Conservation (phyloP, 2,888 invertebrate species). For the Scaptomyza caliginosa region DNA sequence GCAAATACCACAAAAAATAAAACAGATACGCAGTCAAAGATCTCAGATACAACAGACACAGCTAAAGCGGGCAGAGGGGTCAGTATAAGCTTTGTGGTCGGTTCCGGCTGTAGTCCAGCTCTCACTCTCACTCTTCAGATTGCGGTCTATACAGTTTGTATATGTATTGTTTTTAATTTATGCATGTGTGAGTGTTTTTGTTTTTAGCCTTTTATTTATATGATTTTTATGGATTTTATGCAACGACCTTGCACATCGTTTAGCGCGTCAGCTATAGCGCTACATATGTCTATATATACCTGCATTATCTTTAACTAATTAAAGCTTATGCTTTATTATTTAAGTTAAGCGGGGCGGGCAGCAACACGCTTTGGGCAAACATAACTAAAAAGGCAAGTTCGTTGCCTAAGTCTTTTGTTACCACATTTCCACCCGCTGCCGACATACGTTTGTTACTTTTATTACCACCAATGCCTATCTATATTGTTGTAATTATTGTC, state of each 20-base stretch:
- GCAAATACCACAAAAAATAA: constrained; percentile 28
- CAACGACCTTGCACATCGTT: constrained; percentile 75
- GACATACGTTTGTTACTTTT: neutral
- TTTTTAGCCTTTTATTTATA: constrained; percentile 60
- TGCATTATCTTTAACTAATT: constrained; percentile 55
- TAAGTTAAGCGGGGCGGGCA: constrained; percentile 26
- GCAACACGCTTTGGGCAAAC: neutral
- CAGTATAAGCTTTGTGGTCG: constrained; percentile 16
- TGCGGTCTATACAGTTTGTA: neutral
- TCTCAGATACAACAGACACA: neutral
- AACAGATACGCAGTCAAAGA: constrained; percentile 11
- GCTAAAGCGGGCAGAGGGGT: neutral
- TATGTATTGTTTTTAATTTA: constrained; percentile 53
- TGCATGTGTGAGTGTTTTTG: constrained; percentile 37
- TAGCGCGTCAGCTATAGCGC: constrained; percentile 26
- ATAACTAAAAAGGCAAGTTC: constrained; percentile 39
- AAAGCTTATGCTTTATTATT: constrained; percentile 28
- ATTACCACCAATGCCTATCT: neutral
- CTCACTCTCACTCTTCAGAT: constrained; percentile 47
- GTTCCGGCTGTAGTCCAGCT: constrained; percentile 46
- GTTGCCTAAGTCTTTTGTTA: constrained; percentile 76
- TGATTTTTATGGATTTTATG: constrained; percentile 76
- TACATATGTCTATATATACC: neutral
- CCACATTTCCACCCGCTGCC: constrained; percentile 28
- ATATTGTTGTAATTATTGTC: constrained; percentile 54